Evolutionary conservation across 2,888 invertebrate species (phyloP).

Genomic region (Agrotis puta): DNA sequence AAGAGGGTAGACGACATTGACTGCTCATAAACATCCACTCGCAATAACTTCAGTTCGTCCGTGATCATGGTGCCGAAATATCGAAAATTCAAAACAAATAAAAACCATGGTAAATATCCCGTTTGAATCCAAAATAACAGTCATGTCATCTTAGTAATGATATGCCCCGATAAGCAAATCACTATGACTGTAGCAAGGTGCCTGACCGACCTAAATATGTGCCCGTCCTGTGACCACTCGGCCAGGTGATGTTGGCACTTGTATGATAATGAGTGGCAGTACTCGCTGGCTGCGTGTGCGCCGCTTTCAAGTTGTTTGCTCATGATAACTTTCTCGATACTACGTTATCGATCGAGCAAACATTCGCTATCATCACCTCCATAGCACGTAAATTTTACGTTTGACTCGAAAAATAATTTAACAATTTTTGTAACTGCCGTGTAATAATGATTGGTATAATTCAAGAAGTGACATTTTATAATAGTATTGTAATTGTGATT

Average conservation of each 20-base stretch:
- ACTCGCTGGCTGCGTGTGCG: conserved; percentile 59
- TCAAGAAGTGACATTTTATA: not conserved
- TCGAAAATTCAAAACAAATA: too few relatives aligned
- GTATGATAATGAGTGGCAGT: conserved; percentile 66
- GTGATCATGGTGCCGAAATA: too few relatives aligned
- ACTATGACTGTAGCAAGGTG: conserved; percentile 3
- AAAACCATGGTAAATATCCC: too few relatives aligned
- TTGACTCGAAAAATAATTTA: not conserved
- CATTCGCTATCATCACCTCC: conserved; percentile 71
- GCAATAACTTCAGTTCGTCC: too few relatives aligned
- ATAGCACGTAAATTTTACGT: conserved; percentile 59
- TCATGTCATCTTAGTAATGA: conserved; percentile 1
- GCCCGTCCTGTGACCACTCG: not conserved
- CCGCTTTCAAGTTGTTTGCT: conserved; percentile 80
- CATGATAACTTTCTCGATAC: conserved; percentile 84
- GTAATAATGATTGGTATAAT: not conserved
- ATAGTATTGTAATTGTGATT: conserved; percentile 11
- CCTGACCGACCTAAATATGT: conserved; percentile 19
- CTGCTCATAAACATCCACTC: too few relatives aligned
- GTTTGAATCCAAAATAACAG: too few relatives aligned
- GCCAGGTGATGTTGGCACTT: conserved; percentile 33
- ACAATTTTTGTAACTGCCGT: not conserved
- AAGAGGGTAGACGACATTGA: too few relatives aligned
- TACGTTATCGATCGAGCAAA: conserved; percentile 79
- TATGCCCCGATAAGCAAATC: not conserved